Conservation (phyloP, 2,888 invertebrate species). For the Himalopsyche kuldschensis region DNA sequence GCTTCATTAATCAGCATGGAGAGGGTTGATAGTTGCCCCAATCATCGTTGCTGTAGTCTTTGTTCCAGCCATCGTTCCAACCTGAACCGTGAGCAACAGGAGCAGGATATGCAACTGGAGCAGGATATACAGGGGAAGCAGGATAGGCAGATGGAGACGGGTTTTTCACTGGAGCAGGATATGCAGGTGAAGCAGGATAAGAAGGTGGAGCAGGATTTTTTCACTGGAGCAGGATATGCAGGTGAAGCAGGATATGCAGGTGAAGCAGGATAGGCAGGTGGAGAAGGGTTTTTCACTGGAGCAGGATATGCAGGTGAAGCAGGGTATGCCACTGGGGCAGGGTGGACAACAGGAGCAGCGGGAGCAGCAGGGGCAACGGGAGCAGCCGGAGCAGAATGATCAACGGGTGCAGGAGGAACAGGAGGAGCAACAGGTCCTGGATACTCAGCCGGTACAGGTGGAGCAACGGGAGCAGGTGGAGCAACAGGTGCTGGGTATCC, state of each 20-base stretch:
- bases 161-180: conserved; percentile 43
- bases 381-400: conserved; percentile 37
- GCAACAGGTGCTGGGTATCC: conserved; percentile 48
- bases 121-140: conserved; percentile 51
- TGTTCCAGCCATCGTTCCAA: too few relatives aligned
- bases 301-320: conserved; percentile 51
- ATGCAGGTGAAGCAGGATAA: conserved; percentile 50
- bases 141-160: conserved; percentile 39
- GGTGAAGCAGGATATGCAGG: conserved; percentile 47
- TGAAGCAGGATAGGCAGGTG: conserved; percentile 15
- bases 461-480: conserved; percentile 58
- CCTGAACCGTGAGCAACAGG: conserved; percentile 4
- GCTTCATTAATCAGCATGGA: too few relatives aligned
- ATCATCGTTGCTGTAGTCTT: too few relatives aligned
- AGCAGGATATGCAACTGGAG: conserved; percentile 9
- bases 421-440: conserved; percentile 46
- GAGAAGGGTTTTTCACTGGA: too few relatives aligned
- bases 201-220: conserved; percentile 10
- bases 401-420: conserved; percentile 42
- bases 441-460: conserved; percentile 48
- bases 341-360: conserved; percentile 16
- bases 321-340: conserved; percentile 35
- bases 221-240: conserved; percentile 45
- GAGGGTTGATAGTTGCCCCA: too few relatives aligned
- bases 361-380: conserved; percentile 44